Evolutionary conservation across 2,113 vertebrate species (phyloP).

Genomic region (Sapayoa aenigma): DNA sequence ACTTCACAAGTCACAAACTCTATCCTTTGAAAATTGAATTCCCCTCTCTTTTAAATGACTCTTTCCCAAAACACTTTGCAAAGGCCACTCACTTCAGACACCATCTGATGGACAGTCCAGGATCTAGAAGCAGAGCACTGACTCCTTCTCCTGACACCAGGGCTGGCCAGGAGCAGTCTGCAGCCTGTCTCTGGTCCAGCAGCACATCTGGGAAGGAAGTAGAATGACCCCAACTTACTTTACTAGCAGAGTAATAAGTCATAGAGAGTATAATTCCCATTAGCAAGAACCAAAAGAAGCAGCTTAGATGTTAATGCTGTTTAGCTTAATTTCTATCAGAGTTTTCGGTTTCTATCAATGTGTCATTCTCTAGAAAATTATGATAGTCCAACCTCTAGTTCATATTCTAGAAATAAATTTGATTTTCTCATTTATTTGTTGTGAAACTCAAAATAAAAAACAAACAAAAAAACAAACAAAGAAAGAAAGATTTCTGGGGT

Average conservation of each 20-base stretch:
- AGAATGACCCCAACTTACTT: background rate
- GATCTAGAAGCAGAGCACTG: background rate
- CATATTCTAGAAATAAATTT: background rate
- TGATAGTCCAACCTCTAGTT: background rate
- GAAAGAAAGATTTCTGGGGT: background rate
- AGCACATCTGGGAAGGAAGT: background rate
- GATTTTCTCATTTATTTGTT: background rate
- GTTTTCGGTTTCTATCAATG: background rate
- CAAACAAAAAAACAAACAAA: too few relatives aligned
- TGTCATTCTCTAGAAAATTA: background rate
- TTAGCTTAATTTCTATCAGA: background rate
- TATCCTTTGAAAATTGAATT: background rate
- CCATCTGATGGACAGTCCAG: background rate
- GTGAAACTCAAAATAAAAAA: background rate
- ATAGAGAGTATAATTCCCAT: background rate
- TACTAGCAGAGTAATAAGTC: background rate
- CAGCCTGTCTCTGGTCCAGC: background rate
- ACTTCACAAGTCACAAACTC: background rate
- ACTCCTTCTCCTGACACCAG: background rate
- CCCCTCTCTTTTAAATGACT: background rate
- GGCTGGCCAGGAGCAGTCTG: background rate
- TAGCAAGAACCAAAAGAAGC: background rate
- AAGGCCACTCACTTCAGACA: background rate
- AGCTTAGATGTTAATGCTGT: background rate
- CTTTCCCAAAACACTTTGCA: background rate